Evolutionary conservation across 2,888 invertebrate species (phyloP), one percentile per base, ranked within the genome.

Genomic region (Lasioglossum villosulum): DNA sequence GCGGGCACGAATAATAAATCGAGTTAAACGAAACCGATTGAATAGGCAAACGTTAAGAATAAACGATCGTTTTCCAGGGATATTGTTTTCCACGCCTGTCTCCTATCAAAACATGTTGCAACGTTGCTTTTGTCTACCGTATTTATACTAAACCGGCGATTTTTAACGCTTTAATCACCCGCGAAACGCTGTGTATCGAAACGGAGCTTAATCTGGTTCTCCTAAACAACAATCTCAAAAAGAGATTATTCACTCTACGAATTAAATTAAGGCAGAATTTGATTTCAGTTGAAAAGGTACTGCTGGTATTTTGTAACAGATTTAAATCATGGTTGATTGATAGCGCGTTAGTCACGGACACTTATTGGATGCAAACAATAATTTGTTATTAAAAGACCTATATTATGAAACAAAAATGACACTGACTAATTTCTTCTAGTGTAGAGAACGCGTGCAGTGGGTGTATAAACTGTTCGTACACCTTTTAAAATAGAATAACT

Each of bases 21-120:
- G 30, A 30, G 63, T 63, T 63, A 30, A 63, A 63, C 27, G 63
- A 63, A 30, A 63, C 2, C 63, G 30, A 63, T 63, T 63, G 63
- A 63, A 63, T 63, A 30, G 63, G 30, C 30, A 63, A 63, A 63
- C 30, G 63, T 63, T 63, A 63, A 63, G 63, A 63, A 63, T 63
- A 63, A 63, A 63, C 30, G 30, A 30, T 63, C 63, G 63, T 63
- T 63, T 63, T 6, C 63, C 30, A 1, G 63, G 14, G 63, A 16
- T 30, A 63, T 63, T 63, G 63, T 63, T 30, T 63, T 16, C 63
- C 63, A 16, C 27, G 27, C 30, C 63, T 63, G 63, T 63, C 63
- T 63, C 30, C 30, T 63, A 30, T 63, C 30, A 2, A 30, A 63
- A 63, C 63, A 63, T 63, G n/a, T 63, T 30, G 63, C 63, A 63